Evolutionary conservation across 2,113 vertebrate genomes (phyloP), one percentile per base, ranked within the genome.

Genomic region (Halichoerus grypus): DNA sequence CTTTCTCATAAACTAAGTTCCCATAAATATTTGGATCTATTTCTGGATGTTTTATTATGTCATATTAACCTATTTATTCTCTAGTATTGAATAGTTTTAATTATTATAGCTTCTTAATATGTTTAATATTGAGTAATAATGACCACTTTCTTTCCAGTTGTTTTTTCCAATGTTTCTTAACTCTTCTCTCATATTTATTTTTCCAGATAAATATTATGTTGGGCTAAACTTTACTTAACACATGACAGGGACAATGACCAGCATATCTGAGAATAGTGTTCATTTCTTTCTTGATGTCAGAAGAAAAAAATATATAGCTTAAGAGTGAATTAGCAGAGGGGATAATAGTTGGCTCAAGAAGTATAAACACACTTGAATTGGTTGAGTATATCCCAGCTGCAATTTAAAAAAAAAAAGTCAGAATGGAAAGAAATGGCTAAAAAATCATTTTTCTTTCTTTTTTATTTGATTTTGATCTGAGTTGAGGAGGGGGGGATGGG

Each of bases 1-100:
- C 87, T 94, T 97, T 91, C 53, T 86, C 85, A 81, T 93, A 94
- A 97, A 31, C 55, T 42, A 59, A 92, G n/a, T 53, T 61, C 49
- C 14, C 21, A 51, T 89, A 53, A 69, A 57, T 92, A 59, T 69
- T 83, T 90, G 14, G 13, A 33, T 87, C 36, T 92, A 39, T 85
- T 96, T 91, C 51, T 96, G 55, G 28, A 53, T 93, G 79, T 72
- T 85, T 85, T 81, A 71, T 87, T 94, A 59, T 91, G 36, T 92
- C 82, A 91, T 92, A 86, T 49, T 92, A 92, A 71, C 51, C 46
- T 65, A 18, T 57, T 91, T 88, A 74, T 61, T 97, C 51, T 74
- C 79, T 49, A 57, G 26, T 83, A 72, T 53, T 36, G 55, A 81
- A 79, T 46, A 72, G 36, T 61, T 93, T 96, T 95, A 92, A 93